Evolutionary conservation across 2,797 vertebrate genomes (phyloP).

Genomic region (Sebastes aleutianus): DNA sequence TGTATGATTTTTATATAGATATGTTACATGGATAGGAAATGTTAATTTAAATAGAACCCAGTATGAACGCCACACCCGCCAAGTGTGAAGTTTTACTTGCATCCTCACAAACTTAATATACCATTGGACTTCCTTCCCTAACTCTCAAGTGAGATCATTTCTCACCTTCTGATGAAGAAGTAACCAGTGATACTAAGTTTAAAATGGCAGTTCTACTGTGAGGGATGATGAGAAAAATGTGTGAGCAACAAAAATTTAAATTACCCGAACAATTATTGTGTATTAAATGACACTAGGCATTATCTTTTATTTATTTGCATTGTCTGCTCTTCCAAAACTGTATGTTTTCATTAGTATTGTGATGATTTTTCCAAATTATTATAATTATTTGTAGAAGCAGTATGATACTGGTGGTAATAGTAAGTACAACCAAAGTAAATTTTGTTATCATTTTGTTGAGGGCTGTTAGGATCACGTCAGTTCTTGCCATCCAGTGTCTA

Average conservation of each 20-base stretch:
- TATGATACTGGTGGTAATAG: not conserved
- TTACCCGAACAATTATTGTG: not conserved
- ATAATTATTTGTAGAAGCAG: not conserved
- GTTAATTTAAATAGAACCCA: not conserved
- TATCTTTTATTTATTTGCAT: not conserved
- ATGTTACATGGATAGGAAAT: not conserved
- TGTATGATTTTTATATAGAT: too few species aligned
- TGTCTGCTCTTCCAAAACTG: not conserved
- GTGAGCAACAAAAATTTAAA: too few species aligned
- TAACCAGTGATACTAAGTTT: accelerated
- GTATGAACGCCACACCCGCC: not conserved
- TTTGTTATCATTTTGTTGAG: not conserved
- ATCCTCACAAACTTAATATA: not conserved
- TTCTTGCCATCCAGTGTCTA: not conserved
- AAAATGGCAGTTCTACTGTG: not conserved
- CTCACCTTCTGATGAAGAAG: not conserved
- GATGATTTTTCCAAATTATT: not conserved
- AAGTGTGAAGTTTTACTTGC: not conserved
- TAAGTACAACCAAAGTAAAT: not conserved
- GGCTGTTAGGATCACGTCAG: too few species aligned
- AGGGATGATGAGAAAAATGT: not conserved
- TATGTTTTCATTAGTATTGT: not conserved
- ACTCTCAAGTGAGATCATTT: not conserved
- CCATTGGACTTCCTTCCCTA: not conserved
- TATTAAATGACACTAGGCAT: not conserved